Percentiles rank a stretch among this genome's conserved stretches.
These are phyloP conservation scores for Pseudomyrmex sp. DNA, from an alignment of 1,140 invertebrate genomes.

Conservation along the genomic window DNA sequence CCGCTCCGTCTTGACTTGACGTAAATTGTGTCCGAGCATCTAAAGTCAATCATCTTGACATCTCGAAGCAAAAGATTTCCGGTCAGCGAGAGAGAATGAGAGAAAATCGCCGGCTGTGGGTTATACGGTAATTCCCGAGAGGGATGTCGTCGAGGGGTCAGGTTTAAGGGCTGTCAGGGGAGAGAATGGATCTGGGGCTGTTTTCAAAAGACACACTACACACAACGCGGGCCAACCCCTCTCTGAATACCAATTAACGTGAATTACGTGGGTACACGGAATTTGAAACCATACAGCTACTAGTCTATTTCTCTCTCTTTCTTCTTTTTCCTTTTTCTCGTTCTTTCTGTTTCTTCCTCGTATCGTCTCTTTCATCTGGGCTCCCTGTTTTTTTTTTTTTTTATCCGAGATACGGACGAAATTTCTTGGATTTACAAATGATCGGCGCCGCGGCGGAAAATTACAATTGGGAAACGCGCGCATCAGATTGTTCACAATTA, in stretches of 20 bases:
- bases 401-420: background rate
- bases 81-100: too few relatives aligned
- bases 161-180: conserved; percentile 66
- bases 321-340: conserved; percentile 7
- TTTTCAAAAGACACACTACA: conserved; percentile 71
- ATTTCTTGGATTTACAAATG: conserved; percentile 59
- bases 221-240: conserved; percentile 58
- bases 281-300: conserved; percentile 55
- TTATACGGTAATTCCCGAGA: conserved; percentile 26
- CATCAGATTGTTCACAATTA: conserved; percentile 32
- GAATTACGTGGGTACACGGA: conserved; percentile 69
- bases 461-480: background rate
- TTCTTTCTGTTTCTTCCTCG: background rate
- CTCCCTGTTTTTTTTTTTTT: background rate
- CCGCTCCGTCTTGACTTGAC: conserved; percentile 14
- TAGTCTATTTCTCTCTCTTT: conserved; percentile 43
- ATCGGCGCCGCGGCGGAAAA: conserved; percentile 10
- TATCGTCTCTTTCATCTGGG: background rate
- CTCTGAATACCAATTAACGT: conserved; percentile 74
- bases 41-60: conserved; percentile 20
- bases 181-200: conserved; percentile 53
- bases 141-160: conserved; percentile 57
- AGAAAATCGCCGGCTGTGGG: conserved; percentile 20
- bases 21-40: background rate
- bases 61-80: conserved; percentile 12